phyloP scores from a whole-genome alignment of 2,797 vertebrate species.

The Gallinago solitaria region DNA sequence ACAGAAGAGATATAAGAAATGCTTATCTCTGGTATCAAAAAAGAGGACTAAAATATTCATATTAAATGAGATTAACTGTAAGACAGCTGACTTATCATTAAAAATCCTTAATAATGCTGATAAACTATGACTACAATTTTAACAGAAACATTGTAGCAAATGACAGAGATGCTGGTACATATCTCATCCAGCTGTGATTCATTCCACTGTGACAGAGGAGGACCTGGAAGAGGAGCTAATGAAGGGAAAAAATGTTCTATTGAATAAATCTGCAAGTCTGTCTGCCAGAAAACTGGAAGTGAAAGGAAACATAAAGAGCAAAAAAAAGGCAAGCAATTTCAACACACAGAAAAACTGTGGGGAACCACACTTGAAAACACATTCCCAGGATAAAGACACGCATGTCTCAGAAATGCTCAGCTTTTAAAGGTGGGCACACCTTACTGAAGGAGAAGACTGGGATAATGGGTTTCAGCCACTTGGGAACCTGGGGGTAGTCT shows the following conservation, averaged over 20 bases:
- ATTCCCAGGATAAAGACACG: background rate
- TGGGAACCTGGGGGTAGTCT: constrained; percentile 95
- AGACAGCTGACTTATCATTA: background rate
- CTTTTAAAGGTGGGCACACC: constrained; percentile 74
- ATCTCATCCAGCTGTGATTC: background rate
- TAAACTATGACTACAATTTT: background rate
- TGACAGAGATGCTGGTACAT: background rate
- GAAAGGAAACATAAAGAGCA: background rate
- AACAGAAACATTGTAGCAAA: background rate
- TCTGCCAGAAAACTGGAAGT: background rate
- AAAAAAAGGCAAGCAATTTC: background rate
- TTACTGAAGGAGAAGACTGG: constrained; percentile 98
- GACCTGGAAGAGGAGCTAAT: constrained; percentile 14
- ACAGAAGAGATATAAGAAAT: background rate
- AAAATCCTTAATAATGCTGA: background rate
- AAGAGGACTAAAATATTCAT: background rate
- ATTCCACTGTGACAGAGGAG: background rate
- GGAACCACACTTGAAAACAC: background rate
- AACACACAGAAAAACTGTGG: background rate
- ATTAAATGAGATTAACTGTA: background rate
- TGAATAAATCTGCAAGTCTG: background rate
- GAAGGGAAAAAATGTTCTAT: background rate
- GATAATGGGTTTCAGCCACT: constrained; percentile 86
- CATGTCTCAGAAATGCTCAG: background rate
- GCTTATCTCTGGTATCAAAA: background rate